phyloP scores from a whole-genome alignment of 2,888 invertebrate genomes.

The Camponotus fellah region DNA sequence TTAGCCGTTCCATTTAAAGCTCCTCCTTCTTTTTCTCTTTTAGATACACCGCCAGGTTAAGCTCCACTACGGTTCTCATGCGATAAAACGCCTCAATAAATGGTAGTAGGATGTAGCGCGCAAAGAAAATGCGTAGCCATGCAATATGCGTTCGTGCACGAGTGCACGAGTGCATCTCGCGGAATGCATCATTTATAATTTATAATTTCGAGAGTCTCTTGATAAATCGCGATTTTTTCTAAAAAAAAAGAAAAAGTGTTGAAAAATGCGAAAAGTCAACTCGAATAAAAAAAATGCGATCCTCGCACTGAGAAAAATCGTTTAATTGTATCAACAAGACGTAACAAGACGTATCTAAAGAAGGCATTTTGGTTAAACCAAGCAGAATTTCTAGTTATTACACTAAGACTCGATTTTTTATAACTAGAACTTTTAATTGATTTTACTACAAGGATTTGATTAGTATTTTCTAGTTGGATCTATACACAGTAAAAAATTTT shows the following conservation, averaged over 20 bases:
- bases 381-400: no score
- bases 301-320: no score
- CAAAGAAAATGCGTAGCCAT: neutral
- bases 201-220: conserved; percentile 3
- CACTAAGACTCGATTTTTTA: no score
- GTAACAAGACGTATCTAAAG: no score
- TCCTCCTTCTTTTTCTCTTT: conserved; percentile 13
- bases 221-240: neutral
- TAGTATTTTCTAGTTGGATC: no score
- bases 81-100: conserved; percentile 52
- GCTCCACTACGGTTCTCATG: conserved; percentile 56
- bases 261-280: neutral
- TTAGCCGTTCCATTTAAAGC: conserved; percentile 15
- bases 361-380: no score
- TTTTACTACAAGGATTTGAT: no score
- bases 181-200: conserved; percentile 6
- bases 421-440: no score
- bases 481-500: no score
- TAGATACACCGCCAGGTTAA: neutral
- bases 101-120: conserved; percentile 22
- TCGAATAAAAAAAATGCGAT: neutral
- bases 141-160: conserved; percentile 1
- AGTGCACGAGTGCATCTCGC: neutral
- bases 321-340: no score
- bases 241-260: neutral